Evolutionary conservation across 1,140 invertebrate genomes (phyloP).

Genomic region (Zaprionus vittiger): DNA sequence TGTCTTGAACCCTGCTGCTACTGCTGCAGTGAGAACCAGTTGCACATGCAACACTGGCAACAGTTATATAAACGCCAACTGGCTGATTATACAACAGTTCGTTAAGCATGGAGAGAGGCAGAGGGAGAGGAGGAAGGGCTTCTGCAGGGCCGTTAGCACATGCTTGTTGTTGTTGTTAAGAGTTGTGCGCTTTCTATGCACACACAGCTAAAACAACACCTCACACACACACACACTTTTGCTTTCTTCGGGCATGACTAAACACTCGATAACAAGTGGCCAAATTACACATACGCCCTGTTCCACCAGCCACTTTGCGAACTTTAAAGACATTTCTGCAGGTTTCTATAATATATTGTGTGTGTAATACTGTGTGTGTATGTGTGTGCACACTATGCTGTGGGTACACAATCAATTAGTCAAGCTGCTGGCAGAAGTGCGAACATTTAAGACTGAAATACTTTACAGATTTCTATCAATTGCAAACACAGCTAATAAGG

Average conservation of each 20-base stretch:
- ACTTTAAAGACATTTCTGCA: slow-evolving; percentile 1
- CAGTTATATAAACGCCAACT: slow-evolving; percentile 70
- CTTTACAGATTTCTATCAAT: background rate
- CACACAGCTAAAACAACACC: slow-evolving; percentile 9
- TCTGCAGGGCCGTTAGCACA: slow-evolving; percentile 35
- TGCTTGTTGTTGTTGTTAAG: slow-evolving; percentile 23
- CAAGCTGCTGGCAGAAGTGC: slow-evolving; percentile 1
- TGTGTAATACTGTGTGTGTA: background rate
- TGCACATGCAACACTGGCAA: slow-evolving; percentile 49
- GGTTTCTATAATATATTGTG: background rate
- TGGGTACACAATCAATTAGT: background rate
- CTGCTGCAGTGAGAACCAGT: slow-evolving; percentile 48
- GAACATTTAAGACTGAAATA: background rate
- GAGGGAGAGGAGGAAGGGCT: background rate
- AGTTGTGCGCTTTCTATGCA: slow-evolving; percentile 61
- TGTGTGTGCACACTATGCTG: background rate
- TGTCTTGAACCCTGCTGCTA: slow-evolving; percentile 57
- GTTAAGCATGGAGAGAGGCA: background rate
- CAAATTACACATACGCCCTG: slow-evolving; percentile 67
- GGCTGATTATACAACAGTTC: slow-evolving; percentile 66
- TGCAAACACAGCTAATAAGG: background rate
- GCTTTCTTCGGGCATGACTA: slow-evolving; percentile 76
- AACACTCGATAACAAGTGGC: slow-evolving; percentile 44
- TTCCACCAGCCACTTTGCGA: slow-evolving; percentile 40
- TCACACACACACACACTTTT: slow-evolving; percentile 58